phyloP scores from a whole-genome alignment of 2,888 invertebrate genomes.

The Amitus sp. region DNA sequence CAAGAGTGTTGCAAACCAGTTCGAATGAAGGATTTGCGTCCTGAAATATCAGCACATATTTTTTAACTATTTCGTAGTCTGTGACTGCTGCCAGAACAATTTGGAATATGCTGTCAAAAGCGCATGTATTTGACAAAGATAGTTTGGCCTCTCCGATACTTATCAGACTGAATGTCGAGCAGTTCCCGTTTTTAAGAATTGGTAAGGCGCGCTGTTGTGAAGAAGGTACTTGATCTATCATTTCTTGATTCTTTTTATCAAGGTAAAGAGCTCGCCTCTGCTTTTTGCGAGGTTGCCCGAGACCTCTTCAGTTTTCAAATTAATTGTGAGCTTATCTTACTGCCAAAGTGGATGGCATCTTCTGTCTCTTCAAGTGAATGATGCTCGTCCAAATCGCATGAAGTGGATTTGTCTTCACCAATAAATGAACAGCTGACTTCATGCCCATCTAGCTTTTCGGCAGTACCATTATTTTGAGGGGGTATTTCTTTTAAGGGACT shows the following conservation, averaged over 20 bases:
- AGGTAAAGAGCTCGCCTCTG: neutral
- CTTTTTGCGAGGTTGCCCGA: neutral
- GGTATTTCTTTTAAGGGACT: too few species aligned
- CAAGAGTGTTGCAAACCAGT: neutral
- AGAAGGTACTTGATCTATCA: neutral
- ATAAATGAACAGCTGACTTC: too few species aligned
- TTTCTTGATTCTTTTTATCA: neutral
- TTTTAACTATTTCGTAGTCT: conserved; percentile 7
- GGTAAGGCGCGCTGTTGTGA: neutral
- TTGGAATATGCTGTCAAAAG: conserved; percentile 16
- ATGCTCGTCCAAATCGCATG: conserved; percentile 15
- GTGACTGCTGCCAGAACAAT: conserved; percentile 11
- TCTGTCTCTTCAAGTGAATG: conserved; percentile 7
- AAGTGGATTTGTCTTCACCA: too few species aligned
- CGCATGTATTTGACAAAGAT: conserved; percentile 13
- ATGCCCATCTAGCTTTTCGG: too few species aligned
- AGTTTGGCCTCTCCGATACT: neutral
- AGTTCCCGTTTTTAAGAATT: neutral
- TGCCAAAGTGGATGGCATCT: too few species aligned
- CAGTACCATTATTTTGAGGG: too few species aligned
- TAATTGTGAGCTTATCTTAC: neutral
- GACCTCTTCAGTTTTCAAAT: neutral
- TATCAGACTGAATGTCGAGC: neutral
- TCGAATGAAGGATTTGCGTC: neutral
- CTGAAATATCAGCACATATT: neutral